Evolutionary conservation across 2,888 invertebrate species (phyloP), one percentile per base, ranked within the genome.

Genomic region (Peribatodes rhomboidaria): DNA sequence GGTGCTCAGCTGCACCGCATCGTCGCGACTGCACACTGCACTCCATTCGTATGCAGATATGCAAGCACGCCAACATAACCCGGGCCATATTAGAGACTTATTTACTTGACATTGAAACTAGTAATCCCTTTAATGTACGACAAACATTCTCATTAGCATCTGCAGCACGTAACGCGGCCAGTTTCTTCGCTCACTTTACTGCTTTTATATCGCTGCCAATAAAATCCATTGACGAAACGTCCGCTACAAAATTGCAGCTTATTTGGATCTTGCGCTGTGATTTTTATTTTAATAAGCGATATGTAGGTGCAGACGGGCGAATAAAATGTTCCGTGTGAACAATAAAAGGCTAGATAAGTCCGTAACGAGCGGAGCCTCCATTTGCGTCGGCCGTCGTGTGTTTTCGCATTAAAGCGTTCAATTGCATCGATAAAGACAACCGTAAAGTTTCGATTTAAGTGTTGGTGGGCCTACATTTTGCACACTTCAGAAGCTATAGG

Each of bases 381-480:
- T 85, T 84, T 79, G 74, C 68, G 74, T 69, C 65, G 62, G 59
- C 68, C 76, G 80, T 82, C 78, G 77, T 71, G 72, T 82, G 81
- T 84, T 83, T 81, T 79, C 79, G 82, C 81, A 82, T 86, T 84
- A 77, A 84, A 81, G 71, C 75, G 74, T 80, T 77, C 78, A 81
- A 83, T 79, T 78, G 82, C 74, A 76, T 77, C 83, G 80, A 88
- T 89, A 89, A 88, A 85, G 79, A 84, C 74, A 81, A 77, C 80
- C 84, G 83, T 92, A 92, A 91, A 90, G 76, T 83, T 78, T 80
- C 83, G 75, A 83, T 85, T 89, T 89, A 87, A 90, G 82, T 86
- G 82, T 75, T 62, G 69, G 67, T 76, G 76, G 75, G 79, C 78
- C 81, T 77, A 80, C 76, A 73, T 79, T 81, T 76, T 73, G 79